Evolutionary conservation across 2,797 vertebrate species (phyloP).

Genomic region (Sebastes iracundus): DNA sequence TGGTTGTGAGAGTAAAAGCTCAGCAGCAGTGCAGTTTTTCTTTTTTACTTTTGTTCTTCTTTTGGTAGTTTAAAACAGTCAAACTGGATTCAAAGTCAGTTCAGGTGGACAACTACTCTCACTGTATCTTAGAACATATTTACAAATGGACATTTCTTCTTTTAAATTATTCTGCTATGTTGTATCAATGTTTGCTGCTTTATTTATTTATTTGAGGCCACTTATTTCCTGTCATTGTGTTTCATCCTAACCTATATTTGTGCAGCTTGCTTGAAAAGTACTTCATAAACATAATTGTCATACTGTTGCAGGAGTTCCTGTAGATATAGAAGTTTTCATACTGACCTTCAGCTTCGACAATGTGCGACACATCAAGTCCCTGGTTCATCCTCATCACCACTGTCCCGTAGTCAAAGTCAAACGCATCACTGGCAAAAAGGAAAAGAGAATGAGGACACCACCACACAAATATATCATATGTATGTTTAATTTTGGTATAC

Average conservation of each 20-base stretch:
- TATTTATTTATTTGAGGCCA: not conserved
- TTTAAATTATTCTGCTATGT: not conserved
- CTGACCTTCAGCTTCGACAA: slow-evolving; percentile 92
- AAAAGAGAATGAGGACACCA: not conserved
- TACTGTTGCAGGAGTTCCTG: not conserved
- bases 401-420: slow-evolving; percentile 94
- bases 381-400: slow-evolving; percentile 89
- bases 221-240: not conserved
- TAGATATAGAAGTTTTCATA: not conserved
- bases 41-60: slow-evolving; percentile 2
- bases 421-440: slow-evolving; percentile 86
- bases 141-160: not conserved
- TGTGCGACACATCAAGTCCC: slow-evolving; percentile 93
- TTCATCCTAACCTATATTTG: not conserved
- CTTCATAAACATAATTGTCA: not conserved
- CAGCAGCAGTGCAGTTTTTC: not conserved
- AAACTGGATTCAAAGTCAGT: not conserved
- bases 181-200: not conserved
- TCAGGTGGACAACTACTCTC: not conserved
- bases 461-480: not conserved
- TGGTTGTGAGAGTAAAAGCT: not conserved
- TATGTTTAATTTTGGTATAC: not conserved
- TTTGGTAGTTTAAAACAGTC: not conserved
- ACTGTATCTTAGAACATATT: not conserved
- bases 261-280: not conserved